These are phyloP conservation scores for Sakesphorus luctuosus DNA, from an alignment of 2,113 vertebrate species.

Conservation along the genomic window DNA sequence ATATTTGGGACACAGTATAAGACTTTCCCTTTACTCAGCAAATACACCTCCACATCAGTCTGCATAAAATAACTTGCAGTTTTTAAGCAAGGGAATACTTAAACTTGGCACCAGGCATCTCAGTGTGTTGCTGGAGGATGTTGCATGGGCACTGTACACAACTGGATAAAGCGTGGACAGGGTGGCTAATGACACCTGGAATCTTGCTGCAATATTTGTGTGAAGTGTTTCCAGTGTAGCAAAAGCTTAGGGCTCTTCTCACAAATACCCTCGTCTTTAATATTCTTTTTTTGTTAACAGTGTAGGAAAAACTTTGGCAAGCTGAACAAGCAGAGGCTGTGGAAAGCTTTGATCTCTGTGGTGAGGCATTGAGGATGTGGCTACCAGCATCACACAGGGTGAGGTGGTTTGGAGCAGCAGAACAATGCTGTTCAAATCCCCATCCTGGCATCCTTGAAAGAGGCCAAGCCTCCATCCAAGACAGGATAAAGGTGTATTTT, in stretches of 20 bases:
- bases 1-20: not conserved
- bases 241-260: not conserved
- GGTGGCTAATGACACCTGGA: not conserved
- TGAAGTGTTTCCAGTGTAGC: not conserved
- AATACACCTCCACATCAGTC: fast-evolving
- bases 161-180: not conserved
- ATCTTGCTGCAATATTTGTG: not conserved
- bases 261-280: not conserved
- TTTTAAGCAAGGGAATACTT: not conserved
- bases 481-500: not conserved
- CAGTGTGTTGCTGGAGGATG: not conserved
- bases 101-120: not conserved
- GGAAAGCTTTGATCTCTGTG: not conserved
- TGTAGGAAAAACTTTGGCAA: not conserved
- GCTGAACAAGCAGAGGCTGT: not conserved
- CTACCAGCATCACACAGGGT: not conserved
- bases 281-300: not conserved
- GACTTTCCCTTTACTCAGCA: fast-evolving
- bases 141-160: not conserved
- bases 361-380: not conserved
- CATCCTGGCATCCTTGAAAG: not conserved
- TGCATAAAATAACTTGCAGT: not conserved
- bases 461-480: not conserved
- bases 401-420: not conserved
- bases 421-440: not conserved